These are phyloP conservation scores for Apamea anceps DNA, from an alignment of 2,888 invertebrate species.

Conservation along the genomic window DNA sequence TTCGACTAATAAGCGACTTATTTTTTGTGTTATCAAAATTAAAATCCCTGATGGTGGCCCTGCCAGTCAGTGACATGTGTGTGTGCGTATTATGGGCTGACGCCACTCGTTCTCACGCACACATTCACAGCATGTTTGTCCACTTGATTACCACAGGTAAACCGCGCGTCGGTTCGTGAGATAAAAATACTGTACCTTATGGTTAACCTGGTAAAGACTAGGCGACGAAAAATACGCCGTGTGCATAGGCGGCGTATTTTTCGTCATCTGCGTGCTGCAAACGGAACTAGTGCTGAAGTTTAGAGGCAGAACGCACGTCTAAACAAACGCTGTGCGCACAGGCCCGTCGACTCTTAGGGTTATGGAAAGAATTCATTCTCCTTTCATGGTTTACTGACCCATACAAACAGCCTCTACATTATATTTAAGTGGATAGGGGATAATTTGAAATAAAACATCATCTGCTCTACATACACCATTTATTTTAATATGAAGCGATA, in stretches of 20 bases:
- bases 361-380: neutral
- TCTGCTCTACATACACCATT: slow-evolving; percentile 83
- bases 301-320: neutral
- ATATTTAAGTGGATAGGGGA: neutral
- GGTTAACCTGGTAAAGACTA: neutral
- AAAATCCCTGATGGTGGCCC: too few relatives aligned
- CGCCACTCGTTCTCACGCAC: too few relatives aligned
- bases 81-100: too few relatives aligned
- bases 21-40: too few relatives aligned
- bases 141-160: too few relatives aligned
- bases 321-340: too few relatives aligned
- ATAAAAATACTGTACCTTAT: neutral
- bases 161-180: too few relatives aligned
- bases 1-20: too few relatives aligned
- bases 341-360: neutral
- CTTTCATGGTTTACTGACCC: neutral
- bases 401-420: neutral
- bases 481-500: slow-evolving; percentile 85
- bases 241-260: neutral
- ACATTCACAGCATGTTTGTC: too few relatives aligned
- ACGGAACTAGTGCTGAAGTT: neutral
- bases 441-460: slow-evolving; percentile 58
- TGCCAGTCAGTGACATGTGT: too few relatives aligned
- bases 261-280: neutral
- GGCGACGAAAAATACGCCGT: too few relatives aligned